Base-by-base conservation (phyloP, 2,797 vertebrate species). In the Danio tinwini region DNA sequence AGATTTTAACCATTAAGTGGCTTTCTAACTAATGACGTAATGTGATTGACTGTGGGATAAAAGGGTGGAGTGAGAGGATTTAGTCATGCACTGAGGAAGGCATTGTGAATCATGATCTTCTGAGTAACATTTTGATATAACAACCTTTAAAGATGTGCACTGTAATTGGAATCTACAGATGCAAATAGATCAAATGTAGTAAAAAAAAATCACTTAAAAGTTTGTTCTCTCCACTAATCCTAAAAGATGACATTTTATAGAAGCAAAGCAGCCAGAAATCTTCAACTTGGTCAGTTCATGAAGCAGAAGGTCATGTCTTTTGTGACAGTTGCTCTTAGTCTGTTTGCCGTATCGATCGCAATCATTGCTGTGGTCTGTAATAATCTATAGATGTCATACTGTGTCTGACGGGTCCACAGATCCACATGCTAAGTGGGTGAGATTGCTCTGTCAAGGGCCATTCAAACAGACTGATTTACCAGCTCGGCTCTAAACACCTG, bases 331-430 rank as follows among this genome's bases (percentile, higher is more conserved):
- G 49, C 10, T 42, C 42, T 61, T 39, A 6, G 4, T 74, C n/a
- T 52, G 21, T 75, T 62, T 14, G 5, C 39, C 3, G 11, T 21
- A 75, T 65, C 56, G 40, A 67, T 17, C 45, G 40, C 10, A 67
- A 17, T 67, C 10, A 21, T 37, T 12, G 50, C n/a, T 44, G 6
- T 53, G 39, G 39, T 47, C 40, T 45, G 13, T 65, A 40, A 5
- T 69, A 50, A 19, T 59, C 21, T 49, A 21, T 29, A 21, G 21
- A 21, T 47, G 74, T 49, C 64, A 69, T 17, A 17, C 12, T 77
- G 10, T 49, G 53, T 69, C 53, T 69, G 52, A 58, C 45, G 52
- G 40, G 7, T 47, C 14, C 49, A 40, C 10, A 77, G 12, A 53
- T 11, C 9, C 42, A 6, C 11, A 6, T 63, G 5, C 7, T 58